Evolutionary conservation across 2,888 invertebrate species (phyloP).

Genomic region (Drosophila borealis): DNA sequence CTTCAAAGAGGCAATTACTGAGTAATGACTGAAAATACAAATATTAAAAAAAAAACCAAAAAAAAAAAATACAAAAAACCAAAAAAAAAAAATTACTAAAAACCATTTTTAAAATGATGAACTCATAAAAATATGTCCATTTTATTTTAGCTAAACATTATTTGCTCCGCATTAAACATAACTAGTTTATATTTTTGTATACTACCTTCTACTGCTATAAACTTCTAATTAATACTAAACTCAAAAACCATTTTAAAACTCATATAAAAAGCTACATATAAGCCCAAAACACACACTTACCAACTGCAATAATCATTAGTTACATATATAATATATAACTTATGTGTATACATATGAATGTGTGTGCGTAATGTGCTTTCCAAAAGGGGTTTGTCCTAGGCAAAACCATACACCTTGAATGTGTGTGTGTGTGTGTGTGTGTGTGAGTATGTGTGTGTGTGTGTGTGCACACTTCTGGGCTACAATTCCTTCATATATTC

Average conservation of each 20-base stretch:
- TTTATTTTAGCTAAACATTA: constrained; percentile 79
- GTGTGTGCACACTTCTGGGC: constrained; percentile 9
- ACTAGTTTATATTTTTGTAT: constrained; percentile 76
- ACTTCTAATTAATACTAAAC: constrained; percentile 63
- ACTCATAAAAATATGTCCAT: constrained; percentile 69
- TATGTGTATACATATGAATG: constrained; percentile 52
- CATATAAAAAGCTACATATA: constrained; percentile 45
- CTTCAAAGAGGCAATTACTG: constrained; percentile 98
- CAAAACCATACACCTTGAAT: constrained; percentile 3
- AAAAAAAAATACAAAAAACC: constrained; percentile 29
- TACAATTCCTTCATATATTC: constrained; percentile 13
- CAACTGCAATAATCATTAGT: constrained; percentile 57
- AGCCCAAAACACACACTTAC: constrained; percentile 41
- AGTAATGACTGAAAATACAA: constrained; percentile 83
- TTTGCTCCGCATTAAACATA: constrained; percentile 81
- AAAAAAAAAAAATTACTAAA: constrained; percentile 49
- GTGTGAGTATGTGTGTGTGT: too few species aligned
- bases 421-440: too few species aligned
- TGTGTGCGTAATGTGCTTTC: constrained; percentile 59
- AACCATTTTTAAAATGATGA: constrained; percentile 53
- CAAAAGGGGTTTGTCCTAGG: constrained; percentile 38
- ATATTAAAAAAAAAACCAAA: constrained; percentile 37
- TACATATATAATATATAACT: constrained; percentile 36
- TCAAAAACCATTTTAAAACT: constrained; percentile 55
- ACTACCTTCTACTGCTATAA: constrained; percentile 73